Percentiles rank a stretch among this genome's conserved stretches.
Conservation (phyloP, 2,888 invertebrate species). For the Netelia virgata region DNA sequence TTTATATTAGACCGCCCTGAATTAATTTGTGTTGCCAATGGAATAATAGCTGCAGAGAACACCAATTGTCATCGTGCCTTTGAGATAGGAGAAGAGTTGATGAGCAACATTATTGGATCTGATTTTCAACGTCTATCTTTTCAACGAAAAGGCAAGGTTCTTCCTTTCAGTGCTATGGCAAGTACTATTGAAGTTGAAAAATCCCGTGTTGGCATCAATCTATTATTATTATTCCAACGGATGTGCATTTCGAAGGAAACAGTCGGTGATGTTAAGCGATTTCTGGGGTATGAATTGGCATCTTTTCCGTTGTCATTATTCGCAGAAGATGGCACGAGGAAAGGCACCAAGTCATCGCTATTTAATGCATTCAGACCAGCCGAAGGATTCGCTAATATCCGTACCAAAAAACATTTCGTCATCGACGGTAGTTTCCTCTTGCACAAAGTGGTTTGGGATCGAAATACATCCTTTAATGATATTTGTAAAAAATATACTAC, state of each 20-base stretch:
- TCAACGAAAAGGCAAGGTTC: conserved; percentile 63
- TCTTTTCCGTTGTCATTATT: conserved; percentile 67
- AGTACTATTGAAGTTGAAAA: conserved; percentile 47
- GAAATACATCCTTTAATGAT: conserved; percentile 29
- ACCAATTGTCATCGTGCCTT: conserved; percentile 22
- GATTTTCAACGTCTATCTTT: conserved; percentile 42
- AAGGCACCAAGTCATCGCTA: conserved; percentile 62
- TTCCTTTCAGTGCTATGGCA: conserved; percentile 46
- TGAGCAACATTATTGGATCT: conserved; percentile 43
- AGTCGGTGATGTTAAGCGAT: conserved; percentile 51
- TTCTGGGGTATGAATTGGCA: conserved; percentile 57
- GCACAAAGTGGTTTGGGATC: conserved; percentile 53
- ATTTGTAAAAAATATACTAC: conserved; percentile 34
- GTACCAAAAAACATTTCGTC: conserved; percentile 11
- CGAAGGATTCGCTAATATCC: conserved; percentile 22
- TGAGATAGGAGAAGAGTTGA: conserved; percentile 36
- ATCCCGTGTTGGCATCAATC: conserved; percentile 48
- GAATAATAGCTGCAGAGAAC: background rate
- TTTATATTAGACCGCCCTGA: conserved; percentile 39
- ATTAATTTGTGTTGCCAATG: conserved; percentile 18
- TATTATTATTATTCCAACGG: conserved; percentile 62
- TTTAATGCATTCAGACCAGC: conserved; percentile 73
- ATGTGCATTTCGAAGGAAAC: conserved; percentile 60
- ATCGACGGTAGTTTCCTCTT: conserved; percentile 51
- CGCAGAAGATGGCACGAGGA: conserved; percentile 62